phyloP scores from a whole-genome alignment of 2,888 invertebrate genomes.

The Cheilosia pagana region DNA sequence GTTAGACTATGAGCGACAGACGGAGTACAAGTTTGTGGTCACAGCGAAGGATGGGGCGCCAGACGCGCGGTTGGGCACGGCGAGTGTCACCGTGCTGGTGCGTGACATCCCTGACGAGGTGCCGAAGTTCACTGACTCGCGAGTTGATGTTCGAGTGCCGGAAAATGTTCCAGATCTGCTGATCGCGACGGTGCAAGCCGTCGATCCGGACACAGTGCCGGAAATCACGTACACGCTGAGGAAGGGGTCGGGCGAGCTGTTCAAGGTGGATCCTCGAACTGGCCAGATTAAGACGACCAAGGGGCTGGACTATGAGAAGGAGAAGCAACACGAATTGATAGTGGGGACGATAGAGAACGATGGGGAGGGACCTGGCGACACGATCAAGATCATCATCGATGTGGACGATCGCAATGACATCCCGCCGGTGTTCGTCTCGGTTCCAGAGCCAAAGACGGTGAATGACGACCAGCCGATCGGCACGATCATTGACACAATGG shows the following conservation, averaged over 20 bases:
- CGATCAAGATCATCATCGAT: constrained; percentile 85
- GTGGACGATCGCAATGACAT: constrained; percentile 93
- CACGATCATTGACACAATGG: constrained; percentile 90
- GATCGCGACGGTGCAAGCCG: constrained; percentile 92
- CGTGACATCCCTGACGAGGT: constrained; percentile 91
- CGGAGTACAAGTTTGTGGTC: constrained; percentile 90
- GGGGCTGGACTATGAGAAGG: constrained; percentile 91
- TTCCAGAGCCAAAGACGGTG: constrained; percentile 92
- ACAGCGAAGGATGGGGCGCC: constrained; percentile 95
- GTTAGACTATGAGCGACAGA: constrained; percentile 92
- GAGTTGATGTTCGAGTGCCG: constrained; percentile 91
- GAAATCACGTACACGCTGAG: constrained; percentile 94
- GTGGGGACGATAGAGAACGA: constrained; percentile 94
- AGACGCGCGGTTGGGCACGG: constrained; percentile 93
- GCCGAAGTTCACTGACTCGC: constrained; percentile 89
- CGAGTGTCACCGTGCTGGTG: constrained; percentile 92
- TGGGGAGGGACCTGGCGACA: constrained; percentile 87
- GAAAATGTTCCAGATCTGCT: constrained; percentile 92
- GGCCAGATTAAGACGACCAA: constrained; percentile 91
- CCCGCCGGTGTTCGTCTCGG: constrained; percentile 92
- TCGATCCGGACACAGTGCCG: constrained; percentile 91
- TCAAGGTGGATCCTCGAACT: constrained; percentile 91
- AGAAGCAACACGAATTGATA: constrained; percentile 89
- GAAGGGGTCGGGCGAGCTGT: constrained; percentile 91
- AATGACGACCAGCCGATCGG: constrained; percentile 94